These are phyloP conservation scores for Campopleginae sp. DNA, from an alignment of 2,888 invertebrate genomes.

Conservation along the genomic window DNA sequence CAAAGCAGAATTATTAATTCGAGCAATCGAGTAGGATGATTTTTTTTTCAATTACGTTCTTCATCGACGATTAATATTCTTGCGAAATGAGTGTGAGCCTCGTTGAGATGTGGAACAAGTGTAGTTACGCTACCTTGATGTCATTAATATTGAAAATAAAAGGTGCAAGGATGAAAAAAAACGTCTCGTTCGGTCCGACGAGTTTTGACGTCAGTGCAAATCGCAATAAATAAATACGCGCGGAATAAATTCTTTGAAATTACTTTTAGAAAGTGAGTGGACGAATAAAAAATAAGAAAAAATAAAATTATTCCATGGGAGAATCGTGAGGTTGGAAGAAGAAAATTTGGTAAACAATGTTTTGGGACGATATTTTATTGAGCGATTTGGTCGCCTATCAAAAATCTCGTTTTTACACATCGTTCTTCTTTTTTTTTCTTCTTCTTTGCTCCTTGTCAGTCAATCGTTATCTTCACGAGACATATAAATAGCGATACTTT, in stretches of 20 bases:
- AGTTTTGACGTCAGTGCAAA: not conserved
- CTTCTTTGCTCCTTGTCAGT: constrained; percentile 30
- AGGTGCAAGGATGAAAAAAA: constrained; percentile 24
- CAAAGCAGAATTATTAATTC: constrained; percentile 10
- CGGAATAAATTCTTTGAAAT: not conserved
- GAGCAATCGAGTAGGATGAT: constrained; percentile 22
- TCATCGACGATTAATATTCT: constrained; percentile 45
- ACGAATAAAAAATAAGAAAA: not conserved
- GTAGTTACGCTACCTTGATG: constrained; percentile 42
- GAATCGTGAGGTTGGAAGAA: not conserved
- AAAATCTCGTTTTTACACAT: constrained; percentile 56
- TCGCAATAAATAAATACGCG: not conserved
- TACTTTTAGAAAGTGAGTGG: not conserved
- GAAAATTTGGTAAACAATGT: not conserved
- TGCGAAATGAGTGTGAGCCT: constrained; percentile 41
- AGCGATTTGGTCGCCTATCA: constrained; percentile 37
- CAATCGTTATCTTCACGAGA: constrained; percentile 67
- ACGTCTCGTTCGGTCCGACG: not conserved
- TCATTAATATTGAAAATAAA: constrained; percentile 41
- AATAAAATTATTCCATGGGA: not conserved
- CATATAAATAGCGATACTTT: constrained; percentile 69
- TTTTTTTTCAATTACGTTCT: constrained; percentile 23
- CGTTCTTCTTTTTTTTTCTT: not conserved
- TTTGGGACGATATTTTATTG: not conserved
- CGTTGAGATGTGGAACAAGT: constrained; percentile 60